Evolutionary conservation across 2,888 invertebrate species (phyloP), one percentile per base, ranked within the genome.

Genomic region (Eremobia ochroleuca): DNA sequence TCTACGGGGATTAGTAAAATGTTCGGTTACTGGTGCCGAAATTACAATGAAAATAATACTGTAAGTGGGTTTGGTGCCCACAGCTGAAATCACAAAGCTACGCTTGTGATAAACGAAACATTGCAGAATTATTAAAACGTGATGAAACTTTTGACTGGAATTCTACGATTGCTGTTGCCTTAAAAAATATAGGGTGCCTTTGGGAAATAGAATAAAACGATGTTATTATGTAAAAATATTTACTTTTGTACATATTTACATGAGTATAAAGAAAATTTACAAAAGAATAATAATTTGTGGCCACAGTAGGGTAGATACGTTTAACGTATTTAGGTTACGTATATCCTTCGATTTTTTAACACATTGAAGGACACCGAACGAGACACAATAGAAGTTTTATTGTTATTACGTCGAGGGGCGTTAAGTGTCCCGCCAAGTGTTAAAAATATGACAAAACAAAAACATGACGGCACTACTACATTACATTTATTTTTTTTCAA

Each of bases 181-280:
- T 76, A 66, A 58, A 62, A 69, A 74, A 79, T 55, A 25, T 77
- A 15, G 18, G n/a, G 40, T 21, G 61, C 52, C 31, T 64, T 65
- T 55, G 64, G 52, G 66, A 59, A 67, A 79, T 74, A 70, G 75
- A 92, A 89, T 81, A 87, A 84, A 80, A 84, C 75, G 69, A 73
- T 71, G 34, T 68, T 89, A 87, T 93, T 94, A 92, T 93, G 92
- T 87, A 95, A 96, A 96, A 95, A 96, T 96, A 96, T 96, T 95
- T 95, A 95, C 90, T 94, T 93, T 93, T 94, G 89, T 94, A 95
- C 95, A 95, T 95, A 95, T 95, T 94, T 95, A 95, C 95, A 95
- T 66, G 72, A 81, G 69, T 84, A 78, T 80, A 74, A 85, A 82
- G 67, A 73, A 86, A 88, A 86, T 88, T 88, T 86, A 89, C 87